Percentiles rank a stretch among this genome's conserved stretches.
phyloP scores from a whole-genome alignment of 2,113 vertebrate species.

The Zosterops pallidus region DNA sequence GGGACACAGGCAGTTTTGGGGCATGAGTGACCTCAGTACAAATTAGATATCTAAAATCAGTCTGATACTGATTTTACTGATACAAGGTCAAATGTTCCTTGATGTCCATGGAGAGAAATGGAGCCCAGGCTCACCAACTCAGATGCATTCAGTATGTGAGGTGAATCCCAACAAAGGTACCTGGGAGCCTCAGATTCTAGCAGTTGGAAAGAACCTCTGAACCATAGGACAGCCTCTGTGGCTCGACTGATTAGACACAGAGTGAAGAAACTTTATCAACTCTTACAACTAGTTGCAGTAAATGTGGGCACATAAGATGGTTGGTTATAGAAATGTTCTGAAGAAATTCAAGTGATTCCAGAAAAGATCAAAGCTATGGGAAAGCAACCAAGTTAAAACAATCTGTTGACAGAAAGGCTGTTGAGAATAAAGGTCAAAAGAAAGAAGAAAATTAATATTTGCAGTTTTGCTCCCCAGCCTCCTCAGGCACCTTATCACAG shows the following conservation, averaged over 20 bases:
- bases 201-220: neutral
- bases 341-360: neutral
- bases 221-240: neutral
- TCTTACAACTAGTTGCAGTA: neutral
- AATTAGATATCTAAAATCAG: neutral
- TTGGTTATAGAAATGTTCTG: neutral
- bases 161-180: neutral
- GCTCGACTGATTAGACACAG: neutral
- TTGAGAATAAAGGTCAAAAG: neutral
- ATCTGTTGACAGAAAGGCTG: neutral
- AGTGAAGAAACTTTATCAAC: neutral
- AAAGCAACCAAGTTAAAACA: neutral
- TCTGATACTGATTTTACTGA: neutral
- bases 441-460: neutral
- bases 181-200: neutral
- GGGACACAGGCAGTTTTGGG: neutral
- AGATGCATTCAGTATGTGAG: fast-evolving
- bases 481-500: neutral
- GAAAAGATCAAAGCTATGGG: neutral
- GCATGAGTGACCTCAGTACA: neutral
- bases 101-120: neutral
- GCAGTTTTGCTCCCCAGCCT: neutral
- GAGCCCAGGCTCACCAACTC: neutral
- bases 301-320: neutral
- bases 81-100: neutral